Percentiles rank a stretch among this genome's conserved stretches.
Conservation (phyloP, 2,797 vertebrate genomes). For the Pogoniulus pusillus region DNA sequence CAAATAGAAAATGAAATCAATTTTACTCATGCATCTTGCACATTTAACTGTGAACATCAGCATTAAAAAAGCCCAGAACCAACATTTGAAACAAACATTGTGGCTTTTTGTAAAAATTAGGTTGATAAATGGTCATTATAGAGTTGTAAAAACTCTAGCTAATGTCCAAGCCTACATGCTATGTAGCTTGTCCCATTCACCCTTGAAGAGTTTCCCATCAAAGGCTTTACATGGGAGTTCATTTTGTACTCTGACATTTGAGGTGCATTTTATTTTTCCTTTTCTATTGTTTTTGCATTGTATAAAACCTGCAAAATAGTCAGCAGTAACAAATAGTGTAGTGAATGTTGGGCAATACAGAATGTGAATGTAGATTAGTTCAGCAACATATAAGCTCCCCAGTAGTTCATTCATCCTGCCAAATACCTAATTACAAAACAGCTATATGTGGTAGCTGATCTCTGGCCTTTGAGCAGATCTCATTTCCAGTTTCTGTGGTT, state of each 20-base stretch:
- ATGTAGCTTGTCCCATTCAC: neutral
- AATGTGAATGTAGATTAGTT: neutral
- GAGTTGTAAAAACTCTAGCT: neutral
- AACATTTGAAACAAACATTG: fast-evolving
- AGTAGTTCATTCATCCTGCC: conserved; percentile 13
- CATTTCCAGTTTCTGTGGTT: neutral
- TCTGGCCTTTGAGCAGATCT: neutral
- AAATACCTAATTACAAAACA: neutral
- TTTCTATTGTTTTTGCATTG: neutral
- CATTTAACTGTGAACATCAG: neutral
- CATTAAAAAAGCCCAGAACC: neutral
- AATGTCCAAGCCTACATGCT: neutral
- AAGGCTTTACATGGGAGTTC: neutral
- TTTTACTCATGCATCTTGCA: neutral
- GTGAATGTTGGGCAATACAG: neutral
- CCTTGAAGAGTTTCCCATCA: neutral
- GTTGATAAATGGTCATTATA: neutral
- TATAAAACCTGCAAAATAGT: neutral
- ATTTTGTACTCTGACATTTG: neutral
- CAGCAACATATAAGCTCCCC: neutral
- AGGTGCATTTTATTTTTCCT: neutral
- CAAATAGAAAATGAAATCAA: neutral
- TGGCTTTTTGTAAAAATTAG: neutral
- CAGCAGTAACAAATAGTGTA: neutral
- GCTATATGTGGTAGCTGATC: neutral